Base-by-base conservation (phyloP, 2,888 invertebrate genomes). In the Torymus tubicola region DNA sequence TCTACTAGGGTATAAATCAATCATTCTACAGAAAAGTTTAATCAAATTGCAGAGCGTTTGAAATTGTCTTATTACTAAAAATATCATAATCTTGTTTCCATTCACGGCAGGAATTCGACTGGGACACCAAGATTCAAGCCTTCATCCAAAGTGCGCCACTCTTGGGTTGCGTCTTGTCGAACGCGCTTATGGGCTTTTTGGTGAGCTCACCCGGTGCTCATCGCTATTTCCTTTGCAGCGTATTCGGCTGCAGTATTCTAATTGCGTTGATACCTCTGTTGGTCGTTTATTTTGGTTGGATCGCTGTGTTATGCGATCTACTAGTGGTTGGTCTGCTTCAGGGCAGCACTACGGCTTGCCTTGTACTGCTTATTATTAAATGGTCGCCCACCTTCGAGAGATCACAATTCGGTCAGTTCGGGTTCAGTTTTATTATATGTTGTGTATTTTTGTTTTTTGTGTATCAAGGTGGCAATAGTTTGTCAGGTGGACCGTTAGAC, bases 281-380 rank as follows among this genome's bases (percentile, higher is more conserved):
- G n/a, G 92, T 93, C 1, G 75, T 91, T 14, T 87, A 92, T 86
- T 93, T 93, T 2, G 94, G 93, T 10, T 94, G 94, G 91, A 88
- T 92, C 64, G 92, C 94, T 2, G 93, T 96, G 0, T 94, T 95
- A 85, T 91, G 90, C 0, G 92, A 94, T 80, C 92, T 97, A 73
- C 93, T 95, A 0, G 86, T 95, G 0, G 95, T 96, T 89, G 97
- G 97, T 0, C 91, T 97, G 3, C 92, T 93, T 0, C 95, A 96
- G 88, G 94, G 95, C 0, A 94, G 94, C 84, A 92, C 95, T 24
- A 94, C 94, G 87, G 96, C 96, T 0, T 92, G 93, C 79, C 92
- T 94, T 73, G 96, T 96, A 85, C 94, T 94, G 12, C 91, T 95
- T 14, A 89, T 96, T 73, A 94, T 96, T 14, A 95, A 95, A 88